Base-by-base conservation (phyloP, 2,888 invertebrate genomes). In the Noctua janthina region DNA sequence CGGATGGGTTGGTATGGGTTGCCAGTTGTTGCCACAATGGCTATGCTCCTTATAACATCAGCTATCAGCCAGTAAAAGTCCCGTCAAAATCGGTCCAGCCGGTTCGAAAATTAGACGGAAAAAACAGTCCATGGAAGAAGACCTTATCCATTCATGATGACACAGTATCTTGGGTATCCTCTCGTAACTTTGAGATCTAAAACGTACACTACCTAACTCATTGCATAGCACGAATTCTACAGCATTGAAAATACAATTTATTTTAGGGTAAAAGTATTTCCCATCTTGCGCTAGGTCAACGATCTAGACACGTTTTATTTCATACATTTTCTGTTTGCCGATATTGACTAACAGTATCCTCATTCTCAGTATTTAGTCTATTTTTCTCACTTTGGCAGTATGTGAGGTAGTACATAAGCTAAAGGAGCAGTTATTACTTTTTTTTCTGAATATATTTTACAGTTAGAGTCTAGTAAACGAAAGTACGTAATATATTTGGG, bases 401-500 rank as follows among this genome's bases (percentile, higher is more conserved):
- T 35, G 35, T 35, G 35, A 35, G 49, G 49, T 49, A 49, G 15
- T 29, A 39, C 6, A 29, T 23, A 23, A 68, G 67, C 6, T 17
- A 20, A 49, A 5, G 6, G 6, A 23, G 3, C 17, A 1, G 20
- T 49, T 1, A 17, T 13, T 11, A 11, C 46, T 11, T 46, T 46
- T 46, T 46, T 35, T 35, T 35, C 29, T 29, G 29, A 29, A 29
- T 29, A 29, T 29, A 29, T 1, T 29, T 29, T 29, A 29, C 29
- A 29, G 29, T 29, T 29, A 29, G 29, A 74, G 72, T 74, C 75
- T 80, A 78, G 73, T 86, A 76, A 83, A 83, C 71, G 81, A 83
- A 81, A 75, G 77, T 79, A 77, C 74, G 76, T 49, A 83, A 77
- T 85, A 85, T 85, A 85, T 85, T 85, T 75, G 77, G 69, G 62